phyloP scores from a whole-genome alignment of 1,140 invertebrate species.

The Schmidtea mediterranea region DNA sequence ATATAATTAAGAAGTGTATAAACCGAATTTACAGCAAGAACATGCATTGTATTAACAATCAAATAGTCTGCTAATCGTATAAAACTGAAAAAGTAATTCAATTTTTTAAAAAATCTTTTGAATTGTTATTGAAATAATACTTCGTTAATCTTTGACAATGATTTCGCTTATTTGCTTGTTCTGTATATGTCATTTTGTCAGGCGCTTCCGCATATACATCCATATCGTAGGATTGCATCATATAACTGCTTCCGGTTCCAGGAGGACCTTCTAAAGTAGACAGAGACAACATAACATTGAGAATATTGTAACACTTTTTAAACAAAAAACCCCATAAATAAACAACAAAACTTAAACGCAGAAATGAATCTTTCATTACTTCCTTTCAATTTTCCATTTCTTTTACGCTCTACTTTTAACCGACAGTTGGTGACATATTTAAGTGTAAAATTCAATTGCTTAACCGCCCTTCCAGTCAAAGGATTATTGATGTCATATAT shows the following conservation, averaged over 20 bases:
- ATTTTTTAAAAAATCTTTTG: not conserved
- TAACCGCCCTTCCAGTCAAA: not conserved
- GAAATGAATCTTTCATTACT: constrained; percentile 12
- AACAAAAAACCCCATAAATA: no score
- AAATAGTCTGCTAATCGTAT: constrained; percentile 45
- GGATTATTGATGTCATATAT: constrained; percentile 1
- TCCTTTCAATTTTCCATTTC: constrained; percentile 4
- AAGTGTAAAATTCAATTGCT: not conserved
- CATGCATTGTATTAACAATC: constrained; percentile 39
- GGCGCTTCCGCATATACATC: constrained; percentile 31
- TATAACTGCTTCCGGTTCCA: constrained; percentile 18
- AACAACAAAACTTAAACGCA: constrained; percentile 3
- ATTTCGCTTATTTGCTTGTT: constrained; percentile 47
- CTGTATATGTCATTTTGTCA: constrained; percentile 43
- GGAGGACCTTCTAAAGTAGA: constrained; percentile 8
- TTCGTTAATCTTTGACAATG: constrained; percentile 41
- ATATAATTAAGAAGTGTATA: constrained; percentile 34
- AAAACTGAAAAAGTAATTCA: not conserved
- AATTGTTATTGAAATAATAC: constrained; percentile 22
- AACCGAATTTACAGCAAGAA: constrained; percentile 38
- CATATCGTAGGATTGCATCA: constrained; percentile 22
- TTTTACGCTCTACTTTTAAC: not conserved
- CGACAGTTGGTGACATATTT: not conserved
- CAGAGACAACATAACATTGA: not conserved
- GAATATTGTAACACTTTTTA: not conserved